Evolutionary conservation across 2,113 vertebrate species (phyloP).

Genomic region (Gulo gulo): DNA sequence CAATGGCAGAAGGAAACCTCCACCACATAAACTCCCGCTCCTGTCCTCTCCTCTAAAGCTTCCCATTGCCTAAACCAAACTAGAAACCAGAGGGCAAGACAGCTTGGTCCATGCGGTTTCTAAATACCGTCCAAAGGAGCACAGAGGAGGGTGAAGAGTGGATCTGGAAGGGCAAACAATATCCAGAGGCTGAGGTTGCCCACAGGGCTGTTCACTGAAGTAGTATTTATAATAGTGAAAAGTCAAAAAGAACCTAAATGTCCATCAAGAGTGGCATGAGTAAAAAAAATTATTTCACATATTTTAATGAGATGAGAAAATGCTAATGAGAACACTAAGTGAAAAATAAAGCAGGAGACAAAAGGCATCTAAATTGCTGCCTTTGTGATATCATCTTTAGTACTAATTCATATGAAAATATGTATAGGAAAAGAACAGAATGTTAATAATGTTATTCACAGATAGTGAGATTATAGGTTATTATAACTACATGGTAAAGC

Average conservation of each 20-base stretch:
- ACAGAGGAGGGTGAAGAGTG: not conserved
- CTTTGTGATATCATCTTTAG: constrained; percentile 34
- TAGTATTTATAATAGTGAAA: not conserved
- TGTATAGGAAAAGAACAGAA: not conserved
- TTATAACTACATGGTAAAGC: not conserved
- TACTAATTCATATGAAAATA: not conserved
- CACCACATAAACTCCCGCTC: not conserved
- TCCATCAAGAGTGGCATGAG: not conserved
- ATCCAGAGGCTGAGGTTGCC: not conserved
- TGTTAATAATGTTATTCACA: not conserved
- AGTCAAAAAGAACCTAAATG: not conserved
- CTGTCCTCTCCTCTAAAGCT: not conserved
- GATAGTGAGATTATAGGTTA: not conserved
- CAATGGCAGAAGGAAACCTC: not conserved
- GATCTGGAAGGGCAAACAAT: not conserved
- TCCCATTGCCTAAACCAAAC: not conserved
- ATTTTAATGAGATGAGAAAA: not conserved
- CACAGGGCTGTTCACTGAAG: not conserved
- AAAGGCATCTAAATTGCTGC: not conserved
- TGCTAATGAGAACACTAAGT: not conserved
- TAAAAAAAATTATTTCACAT: constrained; percentile 20
- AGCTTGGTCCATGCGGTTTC: not conserved
- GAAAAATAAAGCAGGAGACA: not conserved
- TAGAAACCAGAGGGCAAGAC: not conserved
- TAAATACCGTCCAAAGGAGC: not conserved